Evolutionary conservation across 2,797 vertebrate species (phyloP).

Genomic region (Morelia viridis): DNA sequence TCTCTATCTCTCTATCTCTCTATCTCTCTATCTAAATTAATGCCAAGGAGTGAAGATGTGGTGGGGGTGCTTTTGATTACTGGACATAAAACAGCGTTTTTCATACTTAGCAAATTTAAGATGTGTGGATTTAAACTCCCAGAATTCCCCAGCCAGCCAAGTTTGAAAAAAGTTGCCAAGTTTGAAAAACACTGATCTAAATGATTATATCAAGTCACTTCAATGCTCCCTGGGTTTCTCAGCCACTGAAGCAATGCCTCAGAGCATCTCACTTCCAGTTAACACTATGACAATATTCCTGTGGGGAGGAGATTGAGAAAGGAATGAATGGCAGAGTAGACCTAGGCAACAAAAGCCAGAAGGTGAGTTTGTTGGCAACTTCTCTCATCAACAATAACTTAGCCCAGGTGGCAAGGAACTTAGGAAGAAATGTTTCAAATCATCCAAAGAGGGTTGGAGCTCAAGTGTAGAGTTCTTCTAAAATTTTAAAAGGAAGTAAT

Average conservation of each 20-base stretch:
- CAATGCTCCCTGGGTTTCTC: not conserved
- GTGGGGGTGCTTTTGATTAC: not conserved
- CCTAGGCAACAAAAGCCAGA: not conserved
- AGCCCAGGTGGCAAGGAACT: not conserved
- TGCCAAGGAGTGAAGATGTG: not conserved
- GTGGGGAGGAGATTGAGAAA: not conserved
- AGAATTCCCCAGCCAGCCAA: not conserved
- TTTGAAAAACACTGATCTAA: not conserved
- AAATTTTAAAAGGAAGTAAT: not conserved
- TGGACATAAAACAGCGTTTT: not conserved
- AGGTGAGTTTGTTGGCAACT: not conserved
- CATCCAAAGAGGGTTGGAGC: not conserved
- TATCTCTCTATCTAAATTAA: not conserved
- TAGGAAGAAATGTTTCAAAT: not conserved
- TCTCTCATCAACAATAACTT: no score
- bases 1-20: not conserved
- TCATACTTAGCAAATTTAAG: not conserved
- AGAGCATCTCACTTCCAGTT: not conserved
- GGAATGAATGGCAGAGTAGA: not conserved
- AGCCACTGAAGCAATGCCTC: not conserved
- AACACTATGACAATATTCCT: not conserved
- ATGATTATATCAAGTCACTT: not conserved
- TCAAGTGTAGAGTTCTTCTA: not conserved
- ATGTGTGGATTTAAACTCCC: not conserved
- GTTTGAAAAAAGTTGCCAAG: not conserved